Evolutionary conservation across 2,113 vertebrate species (phyloP).

Genomic region (Hirundichthys speculiger): DNA sequence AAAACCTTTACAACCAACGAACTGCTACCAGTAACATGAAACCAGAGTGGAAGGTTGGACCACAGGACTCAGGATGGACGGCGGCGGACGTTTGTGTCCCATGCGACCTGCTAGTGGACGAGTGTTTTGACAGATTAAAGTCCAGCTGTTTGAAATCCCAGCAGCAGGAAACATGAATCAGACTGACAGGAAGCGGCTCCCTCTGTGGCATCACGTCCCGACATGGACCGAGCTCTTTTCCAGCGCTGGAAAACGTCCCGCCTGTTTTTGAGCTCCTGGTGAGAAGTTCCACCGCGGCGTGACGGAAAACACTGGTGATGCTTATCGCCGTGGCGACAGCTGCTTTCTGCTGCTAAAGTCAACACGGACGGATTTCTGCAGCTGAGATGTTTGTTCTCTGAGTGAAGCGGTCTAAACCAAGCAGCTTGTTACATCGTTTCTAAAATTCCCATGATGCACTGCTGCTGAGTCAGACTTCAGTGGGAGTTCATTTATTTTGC

Average conservation of each 20-base stretch:
- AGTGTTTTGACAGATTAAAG: not conserved
- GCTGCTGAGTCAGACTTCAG: too few relatives aligned
- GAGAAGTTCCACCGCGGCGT: not conserved
- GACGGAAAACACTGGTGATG: not conserved
- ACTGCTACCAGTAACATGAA: too few relatives aligned
- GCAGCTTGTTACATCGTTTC: too few relatives aligned
- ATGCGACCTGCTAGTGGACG: not conserved
- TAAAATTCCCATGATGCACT: too few relatives aligned
- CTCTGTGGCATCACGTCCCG: not conserved
- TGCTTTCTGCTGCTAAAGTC: not conserved
- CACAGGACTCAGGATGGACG: too few relatives aligned
- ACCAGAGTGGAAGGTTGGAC: too few relatives aligned
- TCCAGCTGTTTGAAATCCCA: not conserved
- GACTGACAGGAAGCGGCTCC: not conserved
- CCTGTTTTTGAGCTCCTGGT: constrained; percentile 17
- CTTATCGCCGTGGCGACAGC: not conserved
- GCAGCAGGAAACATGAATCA: not conserved
- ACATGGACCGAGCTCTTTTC: not conserved
- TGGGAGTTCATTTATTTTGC: too few relatives aligned
- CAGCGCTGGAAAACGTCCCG: constrained; percentile 4
- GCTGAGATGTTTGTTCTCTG: too few relatives aligned
- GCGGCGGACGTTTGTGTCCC: too few relatives aligned
- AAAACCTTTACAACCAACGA: too few relatives aligned
- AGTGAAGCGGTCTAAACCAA: too few relatives aligned
- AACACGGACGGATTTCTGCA: not conserved